Base-by-base conservation (phyloP, 2,797 vertebrate species). In the Cirrhinus mrigala region DNA sequence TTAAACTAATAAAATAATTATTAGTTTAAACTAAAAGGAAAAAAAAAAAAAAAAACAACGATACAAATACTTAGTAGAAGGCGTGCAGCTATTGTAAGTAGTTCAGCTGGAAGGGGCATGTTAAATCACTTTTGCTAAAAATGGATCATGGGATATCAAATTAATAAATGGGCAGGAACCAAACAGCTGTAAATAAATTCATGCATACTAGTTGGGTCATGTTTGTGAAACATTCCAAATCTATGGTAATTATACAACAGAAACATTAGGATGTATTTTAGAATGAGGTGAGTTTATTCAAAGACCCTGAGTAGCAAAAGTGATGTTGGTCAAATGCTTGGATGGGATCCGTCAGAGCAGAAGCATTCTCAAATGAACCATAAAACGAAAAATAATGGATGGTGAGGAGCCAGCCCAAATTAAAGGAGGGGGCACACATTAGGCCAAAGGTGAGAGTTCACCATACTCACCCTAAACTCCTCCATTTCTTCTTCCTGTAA, bases 401-500 rank as follows among this genome's bases (percentile, higher is more conserved):
- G 83, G 92, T 54, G 24, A 93, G 78, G 91, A 93, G 83, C 93
- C 93, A 92, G 91, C 66, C 68, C 74, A 89, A 88, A 87, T 81
- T 62, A 89, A 85, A 87, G 58, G 73, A 92, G 91, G 85, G 91
- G 92, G 85, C 70, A 85, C 50, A 58, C 64, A 58, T 74, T 83
- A 88, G 91, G 88, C 76, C 78, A 84, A 85, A 88, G 90, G 81
- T 85, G 92, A 90, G 58, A 85, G 87, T 87, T 95, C 94, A 94
- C 95, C 94, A 89, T 91, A 99, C 98, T 99, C 97, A 99, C 98
- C 98, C 98, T 95, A 99, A 94, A 96, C 98, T 99, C 94, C 98
- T 97, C 98, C 98, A 99, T 88, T 99, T 99, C 98, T 99, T 99
- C 98, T 99, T 99, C 97, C 98, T 99, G 97, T 92, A 97, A 97